Conservation (phyloP, 2,888 invertebrate genomes). For the Tanytarsus gracilentus region DNA sequence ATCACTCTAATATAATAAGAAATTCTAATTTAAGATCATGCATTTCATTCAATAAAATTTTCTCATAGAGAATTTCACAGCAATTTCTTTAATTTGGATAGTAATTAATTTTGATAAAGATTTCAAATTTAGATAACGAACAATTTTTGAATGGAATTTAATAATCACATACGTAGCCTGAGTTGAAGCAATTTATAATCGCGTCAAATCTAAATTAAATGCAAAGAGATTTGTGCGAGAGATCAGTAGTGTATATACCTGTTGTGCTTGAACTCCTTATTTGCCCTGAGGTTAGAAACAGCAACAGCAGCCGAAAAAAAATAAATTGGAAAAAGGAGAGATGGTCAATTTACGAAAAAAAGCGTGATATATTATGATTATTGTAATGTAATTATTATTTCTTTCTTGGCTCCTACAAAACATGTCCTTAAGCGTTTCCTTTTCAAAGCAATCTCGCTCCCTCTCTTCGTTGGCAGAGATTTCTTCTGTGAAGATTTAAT, state of each 20-base stretch:
- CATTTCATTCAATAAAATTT: too few relatives aligned
- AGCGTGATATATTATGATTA: conserved; percentile 27
- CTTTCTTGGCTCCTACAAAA: conserved; percentile 18
- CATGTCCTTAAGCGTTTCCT: conserved; percentile 29
- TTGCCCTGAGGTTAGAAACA: background rate
- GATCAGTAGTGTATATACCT: too few relatives aligned
- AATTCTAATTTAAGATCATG: too few relatives aligned
- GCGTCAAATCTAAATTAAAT: conserved; percentile 6
- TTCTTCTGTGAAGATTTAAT: conserved; percentile 28
- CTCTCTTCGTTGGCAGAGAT: background rate
- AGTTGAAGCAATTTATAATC: background rate
- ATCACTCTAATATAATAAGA: too few relatives aligned
- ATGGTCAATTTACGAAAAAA: conserved; percentile 3
- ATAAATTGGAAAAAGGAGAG: background rate
- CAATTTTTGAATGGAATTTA: too few relatives aligned
- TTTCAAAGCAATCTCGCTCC: conserved; percentile 4
- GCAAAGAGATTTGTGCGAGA: too few relatives aligned
- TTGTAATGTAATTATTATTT: conserved; percentile 28
- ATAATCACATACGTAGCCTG: too few relatives aligned
- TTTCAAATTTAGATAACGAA: too few relatives aligned
- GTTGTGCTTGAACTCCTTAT: background rate
- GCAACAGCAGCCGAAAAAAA: background rate
- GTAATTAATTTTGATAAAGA: too few relatives aligned
- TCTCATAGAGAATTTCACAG: too few relatives aligned
- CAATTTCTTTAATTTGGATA: too few relatives aligned